Evolutionary conservation across 2,797 vertebrate species (phyloP).

Genomic region (Microcaecilia unicolor): DNA sequence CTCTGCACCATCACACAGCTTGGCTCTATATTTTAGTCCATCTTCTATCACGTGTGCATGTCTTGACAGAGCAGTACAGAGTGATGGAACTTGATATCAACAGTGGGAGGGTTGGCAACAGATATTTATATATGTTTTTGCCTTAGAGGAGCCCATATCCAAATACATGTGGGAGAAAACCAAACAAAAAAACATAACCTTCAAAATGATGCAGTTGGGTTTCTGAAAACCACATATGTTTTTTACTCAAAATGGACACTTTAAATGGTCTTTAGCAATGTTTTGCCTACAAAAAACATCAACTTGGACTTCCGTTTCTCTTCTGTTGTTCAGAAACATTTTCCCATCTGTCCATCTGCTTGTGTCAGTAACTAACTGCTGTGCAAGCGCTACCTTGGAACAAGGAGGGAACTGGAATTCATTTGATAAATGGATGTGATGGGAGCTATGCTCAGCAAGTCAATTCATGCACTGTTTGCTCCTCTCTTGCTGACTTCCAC

Average conservation of each 20-base stretch:
- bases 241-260: slow-evolving; percentile 22
- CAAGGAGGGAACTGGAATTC: slow-evolving; percentile 24
- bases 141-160: slow-evolving; percentile 45
- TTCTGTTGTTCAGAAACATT: slow-evolving; percentile 15
- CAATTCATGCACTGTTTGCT: slow-evolving; percentile 5
- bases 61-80: slow-evolving; percentile 17
- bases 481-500: slow-evolving; percentile 16
- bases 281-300: slow-evolving; percentile 6
- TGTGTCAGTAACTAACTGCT: slow-evolving; percentile 27
- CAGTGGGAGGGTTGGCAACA: slow-evolving; percentile 28
- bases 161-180: slow-evolving; percentile 31
- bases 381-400: slow-evolving; percentile 25
- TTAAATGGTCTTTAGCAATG: slow-evolving; percentile 15
- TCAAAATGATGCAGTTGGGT: slow-evolving; percentile 25
- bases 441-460: slow-evolving; percentile 4
- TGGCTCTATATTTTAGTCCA: slow-evolving; percentile 16
- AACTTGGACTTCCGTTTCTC: slow-evolving; percentile 12
- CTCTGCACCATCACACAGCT: slow-evolving; percentile 16
- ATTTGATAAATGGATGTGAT: slow-evolving; percentile 5
- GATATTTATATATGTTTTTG: slow-evolving; percentile 31
- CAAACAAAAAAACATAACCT: neutral
- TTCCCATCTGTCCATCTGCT: too few relatives aligned
- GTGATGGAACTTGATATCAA: slow-evolving; percentile 32
- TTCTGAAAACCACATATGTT: slow-evolving; percentile 25
- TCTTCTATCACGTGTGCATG: slow-evolving; percentile 1